Conservation (phyloP, 1,140 invertebrate species). For the Asbolus verrucosus region DNA sequence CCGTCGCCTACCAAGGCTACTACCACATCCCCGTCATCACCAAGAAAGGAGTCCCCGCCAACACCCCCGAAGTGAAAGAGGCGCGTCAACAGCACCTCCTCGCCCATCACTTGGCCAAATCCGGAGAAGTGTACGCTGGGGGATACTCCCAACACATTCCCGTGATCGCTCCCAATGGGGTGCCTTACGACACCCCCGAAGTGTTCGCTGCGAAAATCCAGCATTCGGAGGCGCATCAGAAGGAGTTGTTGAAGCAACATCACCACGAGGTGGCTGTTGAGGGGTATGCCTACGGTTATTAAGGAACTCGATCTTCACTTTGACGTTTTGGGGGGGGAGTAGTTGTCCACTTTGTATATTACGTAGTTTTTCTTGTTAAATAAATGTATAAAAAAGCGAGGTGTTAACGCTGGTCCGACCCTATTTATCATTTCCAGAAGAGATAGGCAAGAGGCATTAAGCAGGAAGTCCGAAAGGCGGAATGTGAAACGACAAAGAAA, state of each 20-base stretch:
- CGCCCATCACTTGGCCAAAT: slow-evolving; percentile 55
- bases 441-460: no score
- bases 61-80: slow-evolving; percentile 70
- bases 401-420: no score
- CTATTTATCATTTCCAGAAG: no score
- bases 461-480: no score
- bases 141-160: slow-evolving; percentile 33
- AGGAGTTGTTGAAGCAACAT: slow-evolving; percentile 11
- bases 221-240: slow-evolving; percentile 6
- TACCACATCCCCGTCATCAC: slow-evolving; percentile 61
- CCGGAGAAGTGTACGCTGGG: background rate
- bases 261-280: background rate
- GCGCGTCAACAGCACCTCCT: slow-evolving; percentile 70
- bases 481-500: no score
- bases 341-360: no score
- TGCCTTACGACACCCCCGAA: slow-evolving; percentile 40
- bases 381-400: no score
- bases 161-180: slow-evolving; percentile 30
- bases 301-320: no score
- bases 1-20: background rate
- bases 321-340: no score
- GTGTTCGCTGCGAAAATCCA: slow-evolving; percentile 19
- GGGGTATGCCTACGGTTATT: no score
- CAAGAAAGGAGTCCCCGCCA: slow-evolving; percentile 69
- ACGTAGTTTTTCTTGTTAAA: no score